Base-by-base conservation (phyloP, 92 coral and sea anemone species). In the Porites rus region DNA sequence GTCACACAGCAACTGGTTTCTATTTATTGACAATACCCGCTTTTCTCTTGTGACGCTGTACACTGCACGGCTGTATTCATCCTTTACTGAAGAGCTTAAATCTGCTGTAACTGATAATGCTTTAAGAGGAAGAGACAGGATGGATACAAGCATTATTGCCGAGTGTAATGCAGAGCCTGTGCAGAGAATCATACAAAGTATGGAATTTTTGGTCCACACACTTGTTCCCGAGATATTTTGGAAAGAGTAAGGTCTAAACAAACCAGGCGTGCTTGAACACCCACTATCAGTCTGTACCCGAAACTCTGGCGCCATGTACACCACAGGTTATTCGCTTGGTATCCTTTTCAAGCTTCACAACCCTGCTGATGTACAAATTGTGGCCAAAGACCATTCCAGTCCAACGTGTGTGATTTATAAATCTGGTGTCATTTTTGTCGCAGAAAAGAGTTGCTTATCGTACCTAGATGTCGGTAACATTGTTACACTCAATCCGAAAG, bases 221-320 rank as follows among this genome's bases (percentile, higher is more conserved):
- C 2, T 77, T 24, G 89, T 87, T 1, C 86, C 90, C 0, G 81
- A 80, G 80, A 87, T 87, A 86, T 79, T 72, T 24, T 87, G 90
- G 90, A 80, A 87, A 64, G 90, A 87, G 4, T 87, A 87, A 65
- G 81, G 86, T 17, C 14, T 80, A 10, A 87, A 72, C 76, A 86
- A 69, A 69, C 84, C 31, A 2, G 89, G 84, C 3, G 84, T 86
- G 16, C 10, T 43, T 3, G 46, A 18, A 3, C 89, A 86, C 52
- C 89, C 89, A 16, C 67, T 77, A 54, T 77, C 72, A 56, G 84
- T 77, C 22, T 86, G 79, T 74, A 18, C 22, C 25, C 78, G 89
- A 52, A 74, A 51, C 11, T 87, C 72, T 87, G 90, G 89, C n/a
- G 70, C 79, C 20, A 31, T 84, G 11, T 74, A 64, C 59, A 58